Evolutionary conservation across 2,888 invertebrate genomes (phyloP).

Genomic region (Epirrita christyi): DNA sequence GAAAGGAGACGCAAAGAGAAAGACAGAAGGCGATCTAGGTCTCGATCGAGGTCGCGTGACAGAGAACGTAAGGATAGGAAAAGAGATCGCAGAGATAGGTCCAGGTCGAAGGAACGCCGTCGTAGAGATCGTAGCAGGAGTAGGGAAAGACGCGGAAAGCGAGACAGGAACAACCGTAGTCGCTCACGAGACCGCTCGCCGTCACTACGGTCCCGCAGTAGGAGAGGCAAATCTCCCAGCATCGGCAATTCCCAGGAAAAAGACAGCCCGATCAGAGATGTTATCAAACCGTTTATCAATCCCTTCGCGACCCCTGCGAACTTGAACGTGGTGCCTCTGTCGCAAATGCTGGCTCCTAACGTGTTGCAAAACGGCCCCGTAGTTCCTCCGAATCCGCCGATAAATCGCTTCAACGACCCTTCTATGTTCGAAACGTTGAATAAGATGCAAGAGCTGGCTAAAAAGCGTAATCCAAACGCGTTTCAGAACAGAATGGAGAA

Average conservation of each 20-base stretch:
- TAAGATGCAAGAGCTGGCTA: constrained; percentile 78
- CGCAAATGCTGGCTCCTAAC: constrained; percentile 42
- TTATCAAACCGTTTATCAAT: constrained; percentile 22
- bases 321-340: constrained; percentile 31
- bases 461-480: constrained; percentile 85
- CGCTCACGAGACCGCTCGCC: constrained; percentile 83
- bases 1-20: constrained; percentile 63
- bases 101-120: constrained; percentile 85
- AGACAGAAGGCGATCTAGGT: constrained; percentile 62
- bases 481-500: constrained; percentile 57
- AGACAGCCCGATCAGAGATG: constrained; percentile 29
- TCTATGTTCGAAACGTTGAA: constrained; percentile 63
- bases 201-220: constrained; percentile 79
- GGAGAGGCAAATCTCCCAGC: constrained; percentile 69
- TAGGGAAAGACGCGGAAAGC: constrained; percentile 79
- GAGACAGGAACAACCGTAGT: constrained; percentile 80
- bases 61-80: constrained; percentile 74
- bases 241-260: constrained; percentile 64
- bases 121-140: constrained; percentile 86
- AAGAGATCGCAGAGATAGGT: constrained; percentile 78
- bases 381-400: constrained; percentile 37
- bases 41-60: constrained; percentile 66
- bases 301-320: constrained; percentile 32
- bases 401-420: constrained; percentile 61
- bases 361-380: constrained; percentile 46